These are phyloP conservation scores for Polylopha cassiicola DNA, from an alignment of 2,888 invertebrate genomes.

Conservation along the genomic window DNA sequence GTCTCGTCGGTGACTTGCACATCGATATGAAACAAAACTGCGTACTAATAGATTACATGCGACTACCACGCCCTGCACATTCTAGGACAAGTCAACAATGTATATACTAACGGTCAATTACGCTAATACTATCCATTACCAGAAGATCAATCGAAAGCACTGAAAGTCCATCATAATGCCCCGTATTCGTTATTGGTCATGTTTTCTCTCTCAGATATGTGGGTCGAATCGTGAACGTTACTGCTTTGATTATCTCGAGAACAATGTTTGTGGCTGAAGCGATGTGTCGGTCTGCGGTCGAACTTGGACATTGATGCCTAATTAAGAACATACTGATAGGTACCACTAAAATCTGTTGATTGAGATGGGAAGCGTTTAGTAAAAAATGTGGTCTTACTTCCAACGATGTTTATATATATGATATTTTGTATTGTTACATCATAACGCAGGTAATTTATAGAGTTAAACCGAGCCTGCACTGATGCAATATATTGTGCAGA, in stretches of 20 bases:
- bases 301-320: slow-evolving; percentile 31
- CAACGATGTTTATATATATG: too few relatives aligned
- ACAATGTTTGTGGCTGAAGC: slow-evolving; percentile 24
- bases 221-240: slow-evolving; percentile 53
- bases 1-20: slow-evolving; percentile 51
- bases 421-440: too few relatives aligned
- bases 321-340: slow-evolving; percentile 23
- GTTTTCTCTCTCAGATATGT: slow-evolving; percentile 58
- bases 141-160: slow-evolving; percentile 50
- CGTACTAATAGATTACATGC: slow-evolving; percentile 47
- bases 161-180: slow-evolving; percentile 47
- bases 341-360: slow-evolving; percentile 11
- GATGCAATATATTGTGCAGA: too few relatives aligned
- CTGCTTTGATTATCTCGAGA: slow-evolving; percentile 48
- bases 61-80: slow-evolving; percentile 50
- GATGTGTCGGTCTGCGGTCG: slow-evolving; percentile 25
- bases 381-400: too few relatives aligned
- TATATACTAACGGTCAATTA: slow-evolving; percentile 49
- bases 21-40: slow-evolving; percentile 46
- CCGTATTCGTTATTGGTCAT: slow-evolving; percentile 44
- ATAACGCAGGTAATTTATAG: too few relatives aligned
- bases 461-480: too few relatives aligned
- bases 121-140: slow-evolving; percentile 52
- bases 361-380: slow-evolving; percentile 9
- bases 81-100: slow-evolving; percentile 54